A percentile compares a stretch with the other conserved stretches of the same genome.
Evolutionary conservation across 2,888 invertebrate species (phyloP).

Genomic region (Caradrina clavipalpis): DNA sequence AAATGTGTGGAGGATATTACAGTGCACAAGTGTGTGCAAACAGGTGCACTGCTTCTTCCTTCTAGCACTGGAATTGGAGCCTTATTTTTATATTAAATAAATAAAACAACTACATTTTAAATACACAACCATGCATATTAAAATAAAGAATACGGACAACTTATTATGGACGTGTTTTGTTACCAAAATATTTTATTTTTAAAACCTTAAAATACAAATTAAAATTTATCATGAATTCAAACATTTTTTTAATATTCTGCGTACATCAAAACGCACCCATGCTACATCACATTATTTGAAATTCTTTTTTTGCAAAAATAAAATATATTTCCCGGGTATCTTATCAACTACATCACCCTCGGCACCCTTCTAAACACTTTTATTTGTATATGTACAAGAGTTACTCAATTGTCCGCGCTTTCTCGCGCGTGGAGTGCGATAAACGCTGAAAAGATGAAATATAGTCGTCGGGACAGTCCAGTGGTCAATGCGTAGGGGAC

Average conservation of each 20-base stretch:
- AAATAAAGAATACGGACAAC: too few species aligned
- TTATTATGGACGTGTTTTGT: too few species aligned
- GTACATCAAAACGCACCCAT: slow-evolving; percentile 9
- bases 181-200: too few species aligned
- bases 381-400: slow-evolving; percentile 73
- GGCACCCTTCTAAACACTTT: slow-evolving; percentile 70
- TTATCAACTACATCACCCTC: slow-evolving; percentile 69
- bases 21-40: too few species aligned
- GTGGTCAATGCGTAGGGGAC: slow-evolving; percentile 70
- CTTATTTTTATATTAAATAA: too few species aligned
- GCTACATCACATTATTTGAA: slow-evolving; percentile 6
- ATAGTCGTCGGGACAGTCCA: slow-evolving; percentile 76
- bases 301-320: slow-evolving; percentile 38
- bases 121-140: too few species aligned
- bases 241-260: slow-evolving; percentile 4
- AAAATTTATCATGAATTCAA: not conserved
- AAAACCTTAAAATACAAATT: not conserved
- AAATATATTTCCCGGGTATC: slow-evolving; percentile 47
- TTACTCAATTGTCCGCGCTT: slow-evolving; percentile 79
- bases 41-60: too few species aligned
- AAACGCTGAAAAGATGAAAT: slow-evolving; percentile 87
- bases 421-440: slow-evolving; percentile 80
- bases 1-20: too few species aligned
- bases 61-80: too few species aligned
- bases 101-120: too few species aligned